These are phyloP conservation scores for Orchesella cincta DNA, from an alignment of 1,140 invertebrate genomes.

Conservation along the genomic window DNA sequence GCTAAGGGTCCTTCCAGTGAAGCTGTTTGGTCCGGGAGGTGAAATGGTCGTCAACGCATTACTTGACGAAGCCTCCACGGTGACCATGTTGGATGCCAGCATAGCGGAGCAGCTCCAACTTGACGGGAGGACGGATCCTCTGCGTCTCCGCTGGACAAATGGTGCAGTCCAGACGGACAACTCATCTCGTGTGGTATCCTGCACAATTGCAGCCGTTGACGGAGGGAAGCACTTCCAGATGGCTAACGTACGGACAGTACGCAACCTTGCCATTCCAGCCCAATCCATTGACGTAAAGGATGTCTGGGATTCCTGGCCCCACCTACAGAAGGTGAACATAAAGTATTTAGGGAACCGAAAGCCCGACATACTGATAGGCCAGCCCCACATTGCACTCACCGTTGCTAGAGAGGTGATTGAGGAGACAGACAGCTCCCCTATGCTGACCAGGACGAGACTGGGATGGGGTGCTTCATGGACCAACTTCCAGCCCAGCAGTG, in stretches of 20 bases:
- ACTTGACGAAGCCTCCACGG: not conserved
- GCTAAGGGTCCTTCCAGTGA: not conserved
- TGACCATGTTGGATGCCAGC: not conserved
- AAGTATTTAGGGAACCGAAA: not conserved
- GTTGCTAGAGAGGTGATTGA: not conserved
- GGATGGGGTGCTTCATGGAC: not conserved
- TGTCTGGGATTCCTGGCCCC: not conserved
- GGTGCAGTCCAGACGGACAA: not conserved
- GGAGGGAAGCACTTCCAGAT: not conserved
- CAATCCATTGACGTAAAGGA: not conserved
- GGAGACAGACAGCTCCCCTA: not conserved
- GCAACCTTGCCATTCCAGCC: not conserved
- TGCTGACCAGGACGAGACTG: not conserved
- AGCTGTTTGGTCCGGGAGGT: not conserved
- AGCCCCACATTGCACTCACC: not conserved
- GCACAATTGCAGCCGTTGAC: not conserved
- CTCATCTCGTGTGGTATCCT: not conserved
- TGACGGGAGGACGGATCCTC: not conserved
- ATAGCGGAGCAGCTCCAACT: not conserved
- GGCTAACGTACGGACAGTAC: not conserved
- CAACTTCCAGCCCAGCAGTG: not conserved
- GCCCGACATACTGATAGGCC: not conserved
- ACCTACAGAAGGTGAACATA: not conserved
- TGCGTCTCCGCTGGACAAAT: not conserved
- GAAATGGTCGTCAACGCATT: not conserved